Conservation (phyloP, 2,888 invertebrate genomes). For the Chrysina gloriosa region DNA sequence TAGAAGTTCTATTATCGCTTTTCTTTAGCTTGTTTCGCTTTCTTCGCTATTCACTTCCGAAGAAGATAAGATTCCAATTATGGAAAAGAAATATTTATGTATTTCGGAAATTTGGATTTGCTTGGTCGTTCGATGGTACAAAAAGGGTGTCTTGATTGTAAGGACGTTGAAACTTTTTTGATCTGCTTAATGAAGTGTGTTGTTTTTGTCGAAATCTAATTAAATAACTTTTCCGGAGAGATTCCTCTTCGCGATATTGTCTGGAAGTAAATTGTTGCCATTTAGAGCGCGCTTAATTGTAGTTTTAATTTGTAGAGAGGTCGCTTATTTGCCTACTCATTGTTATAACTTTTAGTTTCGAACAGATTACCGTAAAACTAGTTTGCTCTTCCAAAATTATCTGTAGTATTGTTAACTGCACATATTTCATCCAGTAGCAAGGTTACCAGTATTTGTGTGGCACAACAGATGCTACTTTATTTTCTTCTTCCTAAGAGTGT, state of each 20-base stretch:
- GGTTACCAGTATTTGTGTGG: too few relatives aligned
- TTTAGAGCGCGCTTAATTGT: neutral
- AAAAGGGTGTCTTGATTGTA: neutral
- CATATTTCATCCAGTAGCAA: too few relatives aligned
- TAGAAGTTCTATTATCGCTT: constrained; percentile 27
- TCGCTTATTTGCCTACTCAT: neutral
- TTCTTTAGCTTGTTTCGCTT: constrained; percentile 3
- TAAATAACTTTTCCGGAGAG: constrained; percentile 1
- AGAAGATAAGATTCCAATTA: constrained; percentile 31
- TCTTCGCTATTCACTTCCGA: constrained; percentile 23
- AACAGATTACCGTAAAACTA: too few relatives aligned
- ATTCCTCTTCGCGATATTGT: neutral
- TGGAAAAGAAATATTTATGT: constrained; percentile 33
- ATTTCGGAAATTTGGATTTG: constrained; percentile 15
- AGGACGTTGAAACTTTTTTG: neutral
- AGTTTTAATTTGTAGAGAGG: neutral
- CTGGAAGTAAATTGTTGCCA: neutral
- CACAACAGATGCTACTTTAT: too few relatives aligned
- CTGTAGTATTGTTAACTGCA: too few relatives aligned
- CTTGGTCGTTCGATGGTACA: neutral
- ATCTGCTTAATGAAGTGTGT: constrained; percentile 2
- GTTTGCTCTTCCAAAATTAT: too few relatives aligned
- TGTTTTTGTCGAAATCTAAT: constrained; percentile 1
- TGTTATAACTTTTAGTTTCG: neutral
- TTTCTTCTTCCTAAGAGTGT: too few relatives aligned